phyloP scores from a whole-genome alignment of 2,888 invertebrate genomes.

The Cataglyphis livida region DNA sequence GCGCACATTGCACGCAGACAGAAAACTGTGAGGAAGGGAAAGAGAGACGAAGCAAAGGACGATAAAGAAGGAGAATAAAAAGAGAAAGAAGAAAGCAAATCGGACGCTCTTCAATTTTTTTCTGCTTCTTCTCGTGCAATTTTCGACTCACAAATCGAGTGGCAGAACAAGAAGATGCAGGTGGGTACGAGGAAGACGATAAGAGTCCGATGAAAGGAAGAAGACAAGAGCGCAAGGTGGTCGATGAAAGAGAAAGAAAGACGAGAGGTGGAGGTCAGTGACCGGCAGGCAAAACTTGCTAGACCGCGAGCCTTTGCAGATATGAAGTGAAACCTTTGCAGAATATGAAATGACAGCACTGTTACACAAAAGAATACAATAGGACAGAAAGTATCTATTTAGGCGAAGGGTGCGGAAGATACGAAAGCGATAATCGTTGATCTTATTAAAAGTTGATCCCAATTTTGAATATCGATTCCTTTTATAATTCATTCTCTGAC shows the following conservation, averaged over 20 bases:
- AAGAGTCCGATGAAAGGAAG: slow-evolving; percentile 23
- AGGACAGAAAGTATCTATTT: slow-evolving; percentile 19
- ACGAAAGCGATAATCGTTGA: neutral
- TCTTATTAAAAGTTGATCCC: neutral
- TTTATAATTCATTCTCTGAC: neutral
- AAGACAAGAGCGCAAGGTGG: slow-evolving; percentile 51
- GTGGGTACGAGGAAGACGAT: slow-evolving; percentile 11
- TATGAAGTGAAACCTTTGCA: slow-evolving; percentile 74
- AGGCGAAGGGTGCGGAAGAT: neutral
- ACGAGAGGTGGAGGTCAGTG: slow-evolving; percentile 77
- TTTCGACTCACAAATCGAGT: slow-evolving; percentile 31
- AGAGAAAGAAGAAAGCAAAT: neutral
- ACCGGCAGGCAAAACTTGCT: slow-evolving; percentile 81
- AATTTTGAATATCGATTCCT: slow-evolving; percentile 13
- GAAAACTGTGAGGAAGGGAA: slow-evolving; percentile 16
- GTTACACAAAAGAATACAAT: neutral
- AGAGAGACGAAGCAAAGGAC: neutral
- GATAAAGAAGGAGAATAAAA: neutral
- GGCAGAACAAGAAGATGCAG: neutral
- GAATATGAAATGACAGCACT: slow-evolving; percentile 68
- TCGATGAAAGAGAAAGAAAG: slow-evolving; percentile 65
- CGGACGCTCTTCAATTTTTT: neutral
- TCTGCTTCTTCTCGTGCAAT: slow-evolving; percentile 8
- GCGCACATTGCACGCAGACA: slow-evolving; percentile 12
- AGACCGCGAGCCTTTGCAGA: slow-evolving; percentile 78